Base-by-base conservation (phyloP, 2,888 invertebrate species). In the Cabera pusaria region DNA sequence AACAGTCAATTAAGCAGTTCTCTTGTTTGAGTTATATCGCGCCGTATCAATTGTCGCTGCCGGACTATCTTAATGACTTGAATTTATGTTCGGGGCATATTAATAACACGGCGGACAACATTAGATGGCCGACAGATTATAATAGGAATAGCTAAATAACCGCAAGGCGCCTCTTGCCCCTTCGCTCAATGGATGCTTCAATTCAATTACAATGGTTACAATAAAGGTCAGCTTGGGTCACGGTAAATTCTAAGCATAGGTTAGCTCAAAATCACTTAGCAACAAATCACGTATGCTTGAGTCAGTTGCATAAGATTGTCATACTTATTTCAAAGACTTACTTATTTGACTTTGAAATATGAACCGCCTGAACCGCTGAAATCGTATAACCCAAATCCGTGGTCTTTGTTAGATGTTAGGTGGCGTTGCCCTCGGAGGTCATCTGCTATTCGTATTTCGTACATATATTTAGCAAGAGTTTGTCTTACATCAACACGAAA, bases 1-100 rank as follows among this genome's bases (percentile, higher is more conserved):
- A 86, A 85, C 69, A 72, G 72, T 70, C 77, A 84, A 86, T 87
- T 86, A 84, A 85, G 72, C 73, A 65, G 72, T 71, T 70, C 77
- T 73, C 78, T 76, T 72, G 74, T 75, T 76, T 35, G 28, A 21
- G 24, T 29, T 74, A 65, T 66, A 69, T 64, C 61, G 71, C 61
- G 71, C 63, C 60, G 67, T 62, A 64, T 71, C 77, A 81, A 83
- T 80, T 82, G 77, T 74, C 73, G 72, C 72, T 62, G 69, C 56
- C 68, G 53, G 63, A 65, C 59, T 62, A 48, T 66, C 64, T 71
- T 72, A 70, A 72, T 73, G 57, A 65, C 62, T 71, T 59, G 56
- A 71, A 71, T 71, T 69, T 60, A 66, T 65, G 64, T 59, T 68
- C 56, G n/a, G n/a, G n/a, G n/a, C n/a, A n/a, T n/a, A n/a, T n/a